Evolutionary conservation across 2,797 vertebrate species (phyloP).

Genomic region (Sciurus carolinensis): DNA sequence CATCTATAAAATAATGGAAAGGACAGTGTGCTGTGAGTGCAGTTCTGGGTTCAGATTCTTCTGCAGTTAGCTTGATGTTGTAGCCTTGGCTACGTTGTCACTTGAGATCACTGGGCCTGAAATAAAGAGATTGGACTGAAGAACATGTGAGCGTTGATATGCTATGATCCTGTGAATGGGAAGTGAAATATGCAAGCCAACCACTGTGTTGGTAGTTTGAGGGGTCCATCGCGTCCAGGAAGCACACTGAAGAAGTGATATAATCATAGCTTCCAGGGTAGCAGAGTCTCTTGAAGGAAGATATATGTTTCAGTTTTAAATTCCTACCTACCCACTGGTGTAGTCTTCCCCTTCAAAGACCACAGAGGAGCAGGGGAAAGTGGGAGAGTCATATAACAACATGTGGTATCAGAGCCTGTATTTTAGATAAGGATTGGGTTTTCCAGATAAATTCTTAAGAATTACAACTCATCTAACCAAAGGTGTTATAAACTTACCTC

Average conservation of each 20-base stretch:
- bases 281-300: not conserved
- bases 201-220: not conserved
- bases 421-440: conserved; percentile 21
- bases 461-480: conserved; percentile 10
- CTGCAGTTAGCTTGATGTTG: not conserved
- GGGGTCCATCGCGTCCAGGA: not conserved
- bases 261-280: not conserved
- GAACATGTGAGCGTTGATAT: not conserved
- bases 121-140: not conserved
- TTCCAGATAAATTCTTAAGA: conserved; percentile 41
- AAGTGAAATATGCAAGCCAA: not conserved
- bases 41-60: conserved; percentile 36
- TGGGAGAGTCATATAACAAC: not conserved
- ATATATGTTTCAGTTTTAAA: not conserved
- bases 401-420: not conserved
- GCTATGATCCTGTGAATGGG: conserved; percentile 6
- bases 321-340: not conserved
- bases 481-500: not conserved
- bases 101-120: conserved; percentile 20
- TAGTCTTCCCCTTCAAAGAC: not conserved
- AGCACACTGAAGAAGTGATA: not conserved
- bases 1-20: not conserved
- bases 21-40: not conserved
- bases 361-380: not conserved
- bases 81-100: not conserved